phyloP scores from a whole-genome alignment of 2,888 invertebrate genomes.

The Megamerina dolium region DNA sequence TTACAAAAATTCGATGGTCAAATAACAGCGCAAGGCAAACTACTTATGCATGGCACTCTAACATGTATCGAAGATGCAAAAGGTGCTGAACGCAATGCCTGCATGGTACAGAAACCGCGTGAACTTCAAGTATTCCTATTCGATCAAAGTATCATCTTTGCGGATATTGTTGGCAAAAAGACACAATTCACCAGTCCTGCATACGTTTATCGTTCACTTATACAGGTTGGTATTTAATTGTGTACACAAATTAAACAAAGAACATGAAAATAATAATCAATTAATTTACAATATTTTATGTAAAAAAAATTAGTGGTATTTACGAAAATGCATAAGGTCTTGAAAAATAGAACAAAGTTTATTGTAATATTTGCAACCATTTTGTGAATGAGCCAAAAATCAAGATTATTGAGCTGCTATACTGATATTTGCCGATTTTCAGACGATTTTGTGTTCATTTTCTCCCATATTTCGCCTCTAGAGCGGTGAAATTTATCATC shows the following conservation, averaged over 20 bases:
- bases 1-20: constrained; percentile 97
- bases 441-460: too few relatives aligned
- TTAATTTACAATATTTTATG: neutral
- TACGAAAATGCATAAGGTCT: too few relatives aligned
- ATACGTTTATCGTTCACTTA: constrained; percentile 91
- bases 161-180: constrained; percentile 87
- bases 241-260: neutral
- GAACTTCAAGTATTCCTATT: constrained; percentile 96
- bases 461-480: too few relatives aligned
- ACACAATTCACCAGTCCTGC: constrained; percentile 82
- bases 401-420: too few relatives aligned
- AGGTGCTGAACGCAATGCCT: constrained; percentile 40
- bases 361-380: too few relatives aligned
- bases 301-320: too few relatives aligned
- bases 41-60: constrained; percentile 79
- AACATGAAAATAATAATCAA: neutral
- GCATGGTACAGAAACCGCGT: constrained; percentile 51
- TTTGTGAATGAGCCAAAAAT: too few relatives aligned
- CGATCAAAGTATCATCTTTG: constrained; percentile 95
- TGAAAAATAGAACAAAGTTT: too few relatives aligned
- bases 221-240: constrained; percentile 64
- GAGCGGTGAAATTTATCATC: too few relatives aligned
- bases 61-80: constrained; percentile 62
- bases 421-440: too few relatives aligned
- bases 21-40: constrained; percentile 93